These are phyloP conservation scores for Euleptes europaea DNA, from an alignment of 2,113 vertebrate genomes.

Conservation along the genomic window DNA sequence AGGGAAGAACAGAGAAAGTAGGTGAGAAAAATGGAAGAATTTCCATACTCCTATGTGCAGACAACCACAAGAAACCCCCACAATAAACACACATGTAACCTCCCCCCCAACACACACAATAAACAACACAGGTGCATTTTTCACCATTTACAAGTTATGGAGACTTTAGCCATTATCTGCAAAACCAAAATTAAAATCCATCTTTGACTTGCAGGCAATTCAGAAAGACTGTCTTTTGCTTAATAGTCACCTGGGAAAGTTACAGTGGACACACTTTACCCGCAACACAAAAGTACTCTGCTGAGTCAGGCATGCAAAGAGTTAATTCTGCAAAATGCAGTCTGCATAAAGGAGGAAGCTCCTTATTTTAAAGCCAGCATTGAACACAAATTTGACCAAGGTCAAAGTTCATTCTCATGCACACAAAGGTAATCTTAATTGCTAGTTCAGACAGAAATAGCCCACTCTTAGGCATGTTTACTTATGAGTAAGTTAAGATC, in stretches of 20 bases:
- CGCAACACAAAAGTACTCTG: neutral
- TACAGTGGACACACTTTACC: slow-evolving; percentile 16
- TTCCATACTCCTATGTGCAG: slow-evolving; percentile 3
- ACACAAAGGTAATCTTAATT: slow-evolving; percentile 41
- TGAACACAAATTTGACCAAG: slow-evolving; percentile 51
- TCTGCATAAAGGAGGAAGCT: slow-evolving; percentile 22
- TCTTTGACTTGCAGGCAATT: slow-evolving; percentile 1
- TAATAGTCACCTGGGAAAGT: neutral
- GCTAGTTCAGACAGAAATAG: neutral
- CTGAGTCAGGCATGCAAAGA: slow-evolving; percentile 29
- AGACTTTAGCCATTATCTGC: slow-evolving; percentile 1
- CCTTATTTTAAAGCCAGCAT: slow-evolving; percentile 35
- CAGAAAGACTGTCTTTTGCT: slow-evolving; percentile 16
- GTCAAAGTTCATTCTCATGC: slow-evolving; percentile 64
- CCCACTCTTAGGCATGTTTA: neutral
- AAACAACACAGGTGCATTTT: neutral
- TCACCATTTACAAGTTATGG: slow-evolving; percentile 7
- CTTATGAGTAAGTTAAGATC: neutral
- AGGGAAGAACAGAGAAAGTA: slow-evolving; percentile 33
- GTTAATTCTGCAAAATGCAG: slow-evolving; percentile 52
- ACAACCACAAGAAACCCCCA: neutral
- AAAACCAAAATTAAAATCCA: slow-evolving; percentile 30
- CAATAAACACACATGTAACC: neutral
- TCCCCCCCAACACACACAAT: no score
- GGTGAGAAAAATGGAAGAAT: slow-evolving; percentile 40